Evolutionary conservation across 2,797 vertebrate species (phyloP).

Genomic region (Cuniculus paca): DNA sequence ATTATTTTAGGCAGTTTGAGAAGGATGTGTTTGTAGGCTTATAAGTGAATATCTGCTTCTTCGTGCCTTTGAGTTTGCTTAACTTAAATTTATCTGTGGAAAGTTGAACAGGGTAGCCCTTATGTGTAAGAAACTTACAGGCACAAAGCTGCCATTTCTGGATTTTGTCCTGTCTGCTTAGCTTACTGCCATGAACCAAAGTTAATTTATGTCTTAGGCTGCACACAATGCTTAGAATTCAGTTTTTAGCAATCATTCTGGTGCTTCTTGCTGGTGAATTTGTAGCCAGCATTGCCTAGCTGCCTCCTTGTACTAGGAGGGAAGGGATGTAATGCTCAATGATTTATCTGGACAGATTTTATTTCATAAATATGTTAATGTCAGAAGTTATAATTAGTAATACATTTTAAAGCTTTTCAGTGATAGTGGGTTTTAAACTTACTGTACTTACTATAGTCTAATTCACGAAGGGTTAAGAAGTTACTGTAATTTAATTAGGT

Average conservation of each 20-base stretch:
- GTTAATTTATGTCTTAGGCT: not conserved
- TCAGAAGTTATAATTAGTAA: not conserved
- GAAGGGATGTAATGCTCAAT: not conserved
- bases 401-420: conserved; percentile 31
- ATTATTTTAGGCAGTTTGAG: not conserved
- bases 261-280: not conserved
- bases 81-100: not conserved
- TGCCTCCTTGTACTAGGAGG: not conserved
- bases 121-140: not conserved
- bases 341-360: not conserved
- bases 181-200: not conserved
- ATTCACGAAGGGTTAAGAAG: not conserved
- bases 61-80: not conserved
- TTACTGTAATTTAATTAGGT: not conserved
- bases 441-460: not conserved
- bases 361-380: not conserved
- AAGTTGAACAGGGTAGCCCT: not conserved
- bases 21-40: not conserved
- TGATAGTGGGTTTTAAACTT: not conserved
- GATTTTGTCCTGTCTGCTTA: not conserved
- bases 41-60: not conserved
- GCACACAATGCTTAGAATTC: not conserved
- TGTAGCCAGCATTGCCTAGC: not conserved
- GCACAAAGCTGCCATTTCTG: not conserved
- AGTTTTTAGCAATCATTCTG: not conserved